Evolutionary conservation across 2,888 invertebrate genomes (phyloP), one percentile per base, ranked within the genome.

Genomic region (Dasypolia templi): DNA sequence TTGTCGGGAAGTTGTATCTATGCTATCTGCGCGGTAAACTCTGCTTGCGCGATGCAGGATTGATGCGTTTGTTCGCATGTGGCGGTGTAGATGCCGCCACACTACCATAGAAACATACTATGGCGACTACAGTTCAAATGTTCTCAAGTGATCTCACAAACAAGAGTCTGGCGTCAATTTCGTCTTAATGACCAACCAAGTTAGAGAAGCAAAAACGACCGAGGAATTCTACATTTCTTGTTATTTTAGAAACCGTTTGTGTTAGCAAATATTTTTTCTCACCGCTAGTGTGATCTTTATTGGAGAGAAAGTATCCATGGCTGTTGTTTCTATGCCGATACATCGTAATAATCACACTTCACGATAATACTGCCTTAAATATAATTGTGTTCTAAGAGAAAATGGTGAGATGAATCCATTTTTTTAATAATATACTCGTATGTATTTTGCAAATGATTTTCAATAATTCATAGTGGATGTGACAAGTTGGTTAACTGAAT

Each of bases 281-380:
- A 73, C 32, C 64, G 75, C 66, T 59, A 42, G 49, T 67, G 39
- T 42, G 46, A 74, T 65, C 67, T 83, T 84, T 67, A 80, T 63
- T 74, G 32, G n/a, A 56, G 84, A 59, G 84, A 84, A 84, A 80
- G 84, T 80, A 19, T 63, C 14, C 22, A 35, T 26, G 26, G 29
- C 14, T 49, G 29, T 17, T n/a, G 46, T 44, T 49, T n/a, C 55
- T 44, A 51, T 63, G 62, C 35, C 42, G 55, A 65, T 59, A 63
- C 39, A 49, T 79, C 35, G 32, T 49, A 63, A 29, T 39, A 53
- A 63, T 53, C 12, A 46, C n/a, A 35, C 1, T 1, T 51, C 17
- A 61, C 0, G 12, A 4, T 19, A 35, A 44, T 75, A 46, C 9
- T 32, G n/a, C 14, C 9, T 32, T n/a, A 14, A n/a, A 19, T 35